These are phyloP conservation scores for Acanthosepion lycidas DNA, from an alignment of 2,888 invertebrate genomes.

Conservation along the genomic window DNA sequence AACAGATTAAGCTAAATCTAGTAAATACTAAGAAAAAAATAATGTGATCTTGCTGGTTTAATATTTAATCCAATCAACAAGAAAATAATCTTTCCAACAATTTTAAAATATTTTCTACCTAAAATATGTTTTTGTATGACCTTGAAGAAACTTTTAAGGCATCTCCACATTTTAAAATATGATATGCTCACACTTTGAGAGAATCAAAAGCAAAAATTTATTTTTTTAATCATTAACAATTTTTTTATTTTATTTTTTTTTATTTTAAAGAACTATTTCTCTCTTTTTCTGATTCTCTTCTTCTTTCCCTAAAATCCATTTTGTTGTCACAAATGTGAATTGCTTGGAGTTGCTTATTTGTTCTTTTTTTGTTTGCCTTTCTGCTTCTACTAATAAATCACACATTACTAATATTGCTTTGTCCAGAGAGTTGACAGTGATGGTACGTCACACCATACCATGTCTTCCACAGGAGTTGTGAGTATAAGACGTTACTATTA, in stretches of 20 bases:
- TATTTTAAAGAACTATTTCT: background rate
- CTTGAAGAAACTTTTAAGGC: too few species aligned
- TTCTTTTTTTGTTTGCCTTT: slow-evolving; percentile 36
- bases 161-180: too few species aligned
- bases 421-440: slow-evolving; percentile 44
- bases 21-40: too few species aligned
- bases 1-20: too few species aligned
- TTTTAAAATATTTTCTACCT: too few species aligned
- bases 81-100: too few species aligned
- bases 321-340: background rate
- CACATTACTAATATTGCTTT: slow-evolving; percentile 43
- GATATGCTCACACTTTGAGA: background rate
- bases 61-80: too few species aligned
- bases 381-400: slow-evolving; percentile 40
- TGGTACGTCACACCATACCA: slow-evolving; percentile 24
- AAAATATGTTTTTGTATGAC: too few species aligned
- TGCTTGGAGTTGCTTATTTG: background rate
- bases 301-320: background rate
- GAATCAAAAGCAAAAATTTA: background rate
- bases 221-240: background rate
- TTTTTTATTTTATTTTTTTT: background rate
- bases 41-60: too few species aligned
- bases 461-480: slow-evolving; percentile 40
- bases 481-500: slow-evolving; percentile 38
- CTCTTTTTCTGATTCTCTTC: background rate